Evolutionary conservation across 2,113 vertebrate species (phyloP).

Genomic region (Eurystomus gularis): DNA sequence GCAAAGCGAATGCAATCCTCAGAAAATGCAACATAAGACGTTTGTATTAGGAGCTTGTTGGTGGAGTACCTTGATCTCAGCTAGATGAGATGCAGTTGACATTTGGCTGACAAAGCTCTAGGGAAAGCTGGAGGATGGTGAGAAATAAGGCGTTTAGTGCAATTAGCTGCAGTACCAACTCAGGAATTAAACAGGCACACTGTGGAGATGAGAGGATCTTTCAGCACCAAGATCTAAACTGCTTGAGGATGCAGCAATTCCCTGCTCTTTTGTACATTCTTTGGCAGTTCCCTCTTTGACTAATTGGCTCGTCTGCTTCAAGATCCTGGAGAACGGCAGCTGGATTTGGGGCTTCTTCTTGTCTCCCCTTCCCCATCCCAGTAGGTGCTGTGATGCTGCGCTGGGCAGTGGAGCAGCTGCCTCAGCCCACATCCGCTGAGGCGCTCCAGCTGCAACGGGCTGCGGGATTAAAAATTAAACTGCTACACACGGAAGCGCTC

Average conservation of each 20-base stretch:
- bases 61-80: not conserved
- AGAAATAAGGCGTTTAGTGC: not conserved
- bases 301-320: not conserved
- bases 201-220: not conserved
- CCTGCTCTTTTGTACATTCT: not conserved
- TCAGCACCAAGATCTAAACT: not conserved
- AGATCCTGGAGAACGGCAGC: not conserved
- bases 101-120: constrained; percentile 29
- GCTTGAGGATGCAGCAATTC: not conserved
- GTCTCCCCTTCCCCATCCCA: not conserved
- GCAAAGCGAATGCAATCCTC: not conserved
- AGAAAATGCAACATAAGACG: not conserved
- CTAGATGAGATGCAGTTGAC: constrained; percentile 19
- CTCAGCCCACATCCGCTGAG: not conserved
- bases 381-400: not conserved
- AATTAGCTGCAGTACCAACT: not conserved
- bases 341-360: not conserved
- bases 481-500: not conserved
- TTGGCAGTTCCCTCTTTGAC: not conserved
- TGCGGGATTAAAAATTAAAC: not conserved
- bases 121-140: not conserved
- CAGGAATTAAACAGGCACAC: not conserved
- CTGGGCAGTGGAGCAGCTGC: not conserved
- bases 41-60: not conserved
- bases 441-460: not conserved